Conservation (phyloP, 2,797 vertebrate species). For the Rallus crepitans region DNA sequence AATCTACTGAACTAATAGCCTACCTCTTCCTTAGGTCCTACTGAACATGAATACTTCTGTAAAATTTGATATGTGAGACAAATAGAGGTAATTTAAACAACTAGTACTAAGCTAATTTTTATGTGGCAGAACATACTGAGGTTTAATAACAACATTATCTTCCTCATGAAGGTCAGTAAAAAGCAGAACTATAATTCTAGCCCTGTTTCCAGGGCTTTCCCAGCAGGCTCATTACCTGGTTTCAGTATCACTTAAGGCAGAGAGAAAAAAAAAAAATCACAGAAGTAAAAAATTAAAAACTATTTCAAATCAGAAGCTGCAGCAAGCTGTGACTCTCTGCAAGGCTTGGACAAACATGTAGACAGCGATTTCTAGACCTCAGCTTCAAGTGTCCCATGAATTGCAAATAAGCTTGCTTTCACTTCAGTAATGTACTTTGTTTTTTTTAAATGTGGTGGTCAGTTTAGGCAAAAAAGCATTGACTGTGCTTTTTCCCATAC, state of each 20-base stretch:
- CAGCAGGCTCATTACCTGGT: background rate
- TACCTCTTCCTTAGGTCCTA: background rate
- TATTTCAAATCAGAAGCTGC: background rate
- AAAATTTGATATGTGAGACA: background rate
- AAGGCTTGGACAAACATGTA: background rate
- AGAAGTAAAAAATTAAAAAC: background rate
- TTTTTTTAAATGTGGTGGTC: background rate
- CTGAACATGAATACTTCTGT: background rate
- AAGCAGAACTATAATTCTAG: conserved; percentile 11
- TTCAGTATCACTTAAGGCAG: conserved; percentile 15
- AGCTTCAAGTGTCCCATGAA: background rate
- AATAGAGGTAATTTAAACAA: conserved; percentile 27
- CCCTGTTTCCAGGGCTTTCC: background rate
- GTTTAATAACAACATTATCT: conserved; percentile 27
- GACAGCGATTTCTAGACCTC: background rate
- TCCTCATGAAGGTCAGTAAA: conserved; percentile 15
- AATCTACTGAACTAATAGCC: background rate
- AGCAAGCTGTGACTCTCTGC: background rate
- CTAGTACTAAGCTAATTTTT: background rate
- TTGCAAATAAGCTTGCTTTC: background rate
- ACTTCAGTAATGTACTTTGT: background rate
- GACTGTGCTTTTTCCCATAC: background rate
- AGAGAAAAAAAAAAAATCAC: background rate
- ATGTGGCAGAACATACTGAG: background rate
- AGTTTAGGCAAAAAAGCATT: background rate